phyloP scores from a whole-genome alignment of 2,797 vertebrate species.

The Taeniopygia guttata region DNA sequence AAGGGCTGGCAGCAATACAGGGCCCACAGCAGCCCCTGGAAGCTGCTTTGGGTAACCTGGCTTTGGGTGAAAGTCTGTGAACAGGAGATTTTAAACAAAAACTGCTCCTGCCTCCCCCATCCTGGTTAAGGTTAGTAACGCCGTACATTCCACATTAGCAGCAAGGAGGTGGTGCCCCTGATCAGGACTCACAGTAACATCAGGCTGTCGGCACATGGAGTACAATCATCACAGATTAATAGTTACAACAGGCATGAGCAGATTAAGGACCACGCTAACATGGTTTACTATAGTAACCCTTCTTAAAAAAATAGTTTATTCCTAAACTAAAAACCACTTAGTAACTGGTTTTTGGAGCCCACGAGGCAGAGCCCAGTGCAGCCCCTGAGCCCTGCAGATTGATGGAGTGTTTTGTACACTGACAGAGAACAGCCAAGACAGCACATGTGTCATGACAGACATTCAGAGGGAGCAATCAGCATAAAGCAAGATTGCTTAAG shows the following conservation, averaged over 20 bases:
- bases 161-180: slow-evolving; percentile 10
- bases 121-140: neutral
- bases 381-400: neutral
- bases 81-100: neutral
- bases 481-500: slow-evolving; percentile 10
- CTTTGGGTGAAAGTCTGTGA: neutral
- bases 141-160: slow-evolving; percentile 16
- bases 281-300: neutral
- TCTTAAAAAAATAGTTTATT: slow-evolving; percentile 63
- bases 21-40: neutral
- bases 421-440: slow-evolving; percentile 18
- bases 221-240: slow-evolving; percentile 24
- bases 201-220: neutral
- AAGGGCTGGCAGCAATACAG: neutral
- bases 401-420: neutral
- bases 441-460: neutral
- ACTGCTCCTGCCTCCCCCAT: no score
- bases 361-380: neutral
- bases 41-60: neutral
- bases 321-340: slow-evolving; percentile 51
- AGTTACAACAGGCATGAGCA: slow-evolving; percentile 4
- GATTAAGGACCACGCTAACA: neutral
- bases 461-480: slow-evolving; percentile 38
- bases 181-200: slow-evolving; percentile 37
- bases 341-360: neutral